Percentiles rank a stretch among this genome's conserved stretches.
These are phyloP conservation scores for Spodoptera litura DNA, from an alignment of 1,140 invertebrate genomes.

Conservation along the genomic window DNA sequence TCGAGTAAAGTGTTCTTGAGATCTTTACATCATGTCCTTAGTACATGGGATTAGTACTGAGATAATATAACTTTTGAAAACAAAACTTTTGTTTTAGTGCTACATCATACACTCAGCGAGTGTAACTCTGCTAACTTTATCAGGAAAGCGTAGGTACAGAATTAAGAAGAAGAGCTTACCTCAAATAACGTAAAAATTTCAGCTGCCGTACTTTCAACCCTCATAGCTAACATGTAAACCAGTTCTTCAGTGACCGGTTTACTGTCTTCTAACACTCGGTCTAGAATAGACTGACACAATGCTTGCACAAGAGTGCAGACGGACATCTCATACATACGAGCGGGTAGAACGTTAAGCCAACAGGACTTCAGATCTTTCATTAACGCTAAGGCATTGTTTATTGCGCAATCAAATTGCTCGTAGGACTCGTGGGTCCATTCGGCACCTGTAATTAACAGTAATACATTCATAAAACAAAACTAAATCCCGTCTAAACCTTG, in stretches of 20 bases:
- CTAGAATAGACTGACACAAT: constrained; percentile 69
- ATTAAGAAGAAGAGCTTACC: constrained; percentile 56
- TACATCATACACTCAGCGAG: too few relatives aligned
- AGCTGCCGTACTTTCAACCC: constrained; percentile 63
- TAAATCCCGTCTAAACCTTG: too few relatives aligned
- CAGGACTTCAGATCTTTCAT: constrained; percentile 67
- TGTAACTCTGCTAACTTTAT: too few relatives aligned
- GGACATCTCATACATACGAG: constrained; percentile 75
- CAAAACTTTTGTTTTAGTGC: too few relatives aligned
- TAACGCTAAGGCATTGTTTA: constrained; percentile 67
- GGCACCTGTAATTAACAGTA: constrained; percentile 61
- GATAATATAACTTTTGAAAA: too few relatives aligned
- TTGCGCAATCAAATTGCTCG: constrained; percentile 69
- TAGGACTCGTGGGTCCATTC: constrained; percentile 70
- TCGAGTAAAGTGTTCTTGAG: too few relatives aligned
- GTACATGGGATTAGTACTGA: too few relatives aligned
- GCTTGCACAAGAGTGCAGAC: constrained; percentile 71
- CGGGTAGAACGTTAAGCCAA: constrained; percentile 75
- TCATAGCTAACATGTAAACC: constrained; percentile 70
- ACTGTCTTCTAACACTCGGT: constrained; percentile 63
- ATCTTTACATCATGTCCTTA: too few relatives aligned
- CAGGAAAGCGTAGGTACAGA: background rate
- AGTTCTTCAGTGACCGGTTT: constrained; percentile 69
- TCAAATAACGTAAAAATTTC: constrained; percentile 70
- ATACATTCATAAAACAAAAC: too few relatives aligned